Evolutionary conservation across 2,888 invertebrate species (phyloP).

Genomic region (Andrena minutula): DNA sequence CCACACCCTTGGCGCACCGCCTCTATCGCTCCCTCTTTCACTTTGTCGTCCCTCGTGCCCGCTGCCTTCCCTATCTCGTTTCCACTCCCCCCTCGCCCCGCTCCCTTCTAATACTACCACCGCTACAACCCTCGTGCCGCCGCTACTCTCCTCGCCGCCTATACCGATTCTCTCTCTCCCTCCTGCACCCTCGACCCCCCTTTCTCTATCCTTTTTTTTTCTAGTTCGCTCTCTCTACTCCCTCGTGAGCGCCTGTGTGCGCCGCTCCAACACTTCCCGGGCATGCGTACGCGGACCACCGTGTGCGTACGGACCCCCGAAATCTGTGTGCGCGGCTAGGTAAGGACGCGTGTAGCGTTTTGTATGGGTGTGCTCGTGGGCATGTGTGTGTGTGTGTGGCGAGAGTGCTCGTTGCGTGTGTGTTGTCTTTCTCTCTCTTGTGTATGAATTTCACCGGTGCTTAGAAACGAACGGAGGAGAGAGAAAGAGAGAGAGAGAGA

Average conservation of each 20-base stretch:
- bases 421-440: slow-evolving; percentile 46
- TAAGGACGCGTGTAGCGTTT: slow-evolving; percentile 40
- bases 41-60: slow-evolving; percentile 64
- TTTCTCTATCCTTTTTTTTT: slow-evolving; percentile 45
- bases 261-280: not conserved
- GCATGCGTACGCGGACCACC: not conserved
- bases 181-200: slow-evolving; percentile 24
- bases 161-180: slow-evolving; percentile 10
- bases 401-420: not conserved
- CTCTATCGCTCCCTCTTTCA: slow-evolving; percentile 49
- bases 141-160: slow-evolving; percentile 42
- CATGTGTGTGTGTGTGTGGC: slow-evolving; percentile 18
- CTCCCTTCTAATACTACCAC: slow-evolving; percentile 59
- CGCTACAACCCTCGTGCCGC: slow-evolving; percentile 49
- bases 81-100: slow-evolving; percentile 65
- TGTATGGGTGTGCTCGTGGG: slow-evolving; percentile 35
- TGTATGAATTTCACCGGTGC: slow-evolving; percentile 66
- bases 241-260: slow-evolving; percentile 47
- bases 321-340: slow-evolving; percentile 46
- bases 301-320: slow-evolving; percentile 31
- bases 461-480: slow-evolving; percentile 64
- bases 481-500: slow-evolving; percentile 54
- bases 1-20: slow-evolving; percentile 44
- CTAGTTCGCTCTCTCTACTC: slow-evolving; percentile 55
- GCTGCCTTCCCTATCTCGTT: slow-evolving; percentile 69